Evolutionary conservation across 2,888 invertebrate genomes (phyloP).

Genomic region (Epiblema foenella): DNA sequence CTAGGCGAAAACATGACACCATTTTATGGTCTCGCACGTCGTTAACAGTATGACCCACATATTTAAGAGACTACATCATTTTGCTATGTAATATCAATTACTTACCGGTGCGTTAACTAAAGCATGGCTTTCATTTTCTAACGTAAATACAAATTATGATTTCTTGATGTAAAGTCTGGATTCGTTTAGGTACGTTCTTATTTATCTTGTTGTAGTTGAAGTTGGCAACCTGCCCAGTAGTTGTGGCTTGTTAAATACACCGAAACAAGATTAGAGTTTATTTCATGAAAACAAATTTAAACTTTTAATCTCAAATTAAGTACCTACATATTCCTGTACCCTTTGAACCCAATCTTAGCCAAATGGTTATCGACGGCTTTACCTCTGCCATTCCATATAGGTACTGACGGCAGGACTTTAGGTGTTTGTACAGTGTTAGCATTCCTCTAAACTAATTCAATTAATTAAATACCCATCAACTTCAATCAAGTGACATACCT

Average conservation of each 20-base stretch:
- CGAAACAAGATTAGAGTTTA: too few species aligned
- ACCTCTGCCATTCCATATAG: neutral
- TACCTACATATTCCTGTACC: too few species aligned
- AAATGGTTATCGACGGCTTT: neutral
- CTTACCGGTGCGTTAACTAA: neutral
- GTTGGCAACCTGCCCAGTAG: neutral
- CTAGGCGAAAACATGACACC: constrained; percentile 42
- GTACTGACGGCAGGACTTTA: neutral
- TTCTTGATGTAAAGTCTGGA: neutral
- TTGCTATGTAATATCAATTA: constrained; percentile 37
- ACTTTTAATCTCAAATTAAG: too few species aligned
- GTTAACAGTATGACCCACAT: constrained; percentile 49
- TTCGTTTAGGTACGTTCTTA: too few species aligned
- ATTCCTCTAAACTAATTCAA: neutral
- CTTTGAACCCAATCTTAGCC: neutral
- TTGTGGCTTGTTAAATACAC: too few species aligned
- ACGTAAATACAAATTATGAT: neutral
- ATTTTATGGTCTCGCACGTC: constrained; percentile 44
- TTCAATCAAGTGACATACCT: neutral
- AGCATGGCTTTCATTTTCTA: constrained; percentile 12
- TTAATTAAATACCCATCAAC: neutral
- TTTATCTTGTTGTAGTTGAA: neutral
- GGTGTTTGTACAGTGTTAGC: neutral
- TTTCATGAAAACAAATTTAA: too few species aligned
- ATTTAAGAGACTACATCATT: constrained; percentile 32